Conservation (phyloP, 2,797 vertebrate genomes). For the Galago senegalensis region DNA sequence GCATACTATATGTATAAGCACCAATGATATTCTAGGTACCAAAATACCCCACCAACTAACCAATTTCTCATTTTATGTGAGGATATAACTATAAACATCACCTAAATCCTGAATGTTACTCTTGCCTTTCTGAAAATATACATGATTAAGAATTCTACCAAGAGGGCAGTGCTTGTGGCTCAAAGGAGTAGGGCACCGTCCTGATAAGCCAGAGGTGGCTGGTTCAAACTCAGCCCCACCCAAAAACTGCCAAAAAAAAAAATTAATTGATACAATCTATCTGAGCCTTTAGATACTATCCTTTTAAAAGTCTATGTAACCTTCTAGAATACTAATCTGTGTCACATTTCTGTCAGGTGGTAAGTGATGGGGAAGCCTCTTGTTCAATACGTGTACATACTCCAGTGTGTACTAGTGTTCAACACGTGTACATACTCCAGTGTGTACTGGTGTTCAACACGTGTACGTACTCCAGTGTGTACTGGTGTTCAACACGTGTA, state of each 20-base stretch:
- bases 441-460: background rate
- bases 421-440: background rate
- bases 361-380: background rate
- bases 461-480: background rate
- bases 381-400: background rate
- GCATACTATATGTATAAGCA: background rate
- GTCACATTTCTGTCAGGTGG: background rate
- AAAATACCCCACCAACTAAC: background rate
- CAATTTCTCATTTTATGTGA: background rate
- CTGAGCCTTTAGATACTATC: background rate
- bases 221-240: no score
- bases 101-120: slow-evolving; percentile 15
- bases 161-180: no score
- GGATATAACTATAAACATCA: background rate
- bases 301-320: background rate
- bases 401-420: background rate
- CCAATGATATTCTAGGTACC: background rate
- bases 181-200: no score
- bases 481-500: background rate
- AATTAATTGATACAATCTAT: background rate
- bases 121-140: slow-evolving; percentile 18
- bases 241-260: background rate
- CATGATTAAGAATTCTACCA: background rate
- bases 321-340: background rate
- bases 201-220: no score